Conservation (phyloP, 2,888 invertebrate species). For the Ernsta delagoae region DNA sequence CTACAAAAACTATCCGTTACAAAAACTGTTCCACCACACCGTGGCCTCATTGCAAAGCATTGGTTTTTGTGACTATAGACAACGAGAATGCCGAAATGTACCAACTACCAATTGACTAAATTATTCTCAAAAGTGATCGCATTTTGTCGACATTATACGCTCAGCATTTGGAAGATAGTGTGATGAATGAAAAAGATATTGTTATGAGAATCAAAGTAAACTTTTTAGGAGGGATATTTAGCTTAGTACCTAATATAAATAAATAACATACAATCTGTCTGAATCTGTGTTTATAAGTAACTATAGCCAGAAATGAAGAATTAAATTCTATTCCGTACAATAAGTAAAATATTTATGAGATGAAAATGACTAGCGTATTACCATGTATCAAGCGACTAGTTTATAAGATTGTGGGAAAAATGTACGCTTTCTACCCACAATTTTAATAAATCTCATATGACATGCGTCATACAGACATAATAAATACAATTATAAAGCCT, state of each 20-base stretch:
- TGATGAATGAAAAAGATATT: too few species aligned
- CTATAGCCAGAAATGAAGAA: background rate
- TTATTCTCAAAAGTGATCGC: too few species aligned
- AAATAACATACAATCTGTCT: too few species aligned
- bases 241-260: too few species aligned
- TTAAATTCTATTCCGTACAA: background rate
- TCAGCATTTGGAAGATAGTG: too few species aligned
- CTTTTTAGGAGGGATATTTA: too few species aligned
- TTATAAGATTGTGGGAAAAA: slow-evolving; percentile 3
- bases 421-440: slow-evolving; percentile 15
- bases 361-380: slow-evolving; percentile 9
- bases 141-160: too few species aligned
- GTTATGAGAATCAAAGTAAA: too few species aligned
- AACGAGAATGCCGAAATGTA: background rate
- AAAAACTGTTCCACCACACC: slow-evolving; percentile 1
- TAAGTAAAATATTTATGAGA: slow-evolving; percentile 11
- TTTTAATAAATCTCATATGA: slow-evolving; percentile 23
- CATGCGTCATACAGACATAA: background rate
- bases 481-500: too few species aligned
- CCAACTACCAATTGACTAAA: too few species aligned
- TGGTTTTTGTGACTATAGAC: slow-evolving; percentile 3
- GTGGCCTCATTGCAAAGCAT: slow-evolving; percentile 7
- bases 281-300: too few species aligned
- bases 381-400: background rate
- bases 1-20: slow-evolving; percentile 10